phyloP scores from a whole-genome alignment of 2,113 vertebrate species.

The Cricetomys ansorgei region DNA sequence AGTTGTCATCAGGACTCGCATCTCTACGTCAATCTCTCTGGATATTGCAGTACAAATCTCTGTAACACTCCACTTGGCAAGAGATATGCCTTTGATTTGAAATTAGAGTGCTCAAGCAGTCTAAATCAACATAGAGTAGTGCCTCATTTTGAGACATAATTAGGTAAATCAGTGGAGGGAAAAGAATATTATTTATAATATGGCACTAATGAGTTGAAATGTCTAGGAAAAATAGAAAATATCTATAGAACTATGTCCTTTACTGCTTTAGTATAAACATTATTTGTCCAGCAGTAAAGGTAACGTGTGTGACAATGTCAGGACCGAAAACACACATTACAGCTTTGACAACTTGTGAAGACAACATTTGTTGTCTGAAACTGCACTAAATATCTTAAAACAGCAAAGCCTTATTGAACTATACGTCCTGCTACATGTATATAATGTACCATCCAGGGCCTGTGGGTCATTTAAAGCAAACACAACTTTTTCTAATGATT shows the following conservation, averaged over 20 bases:
- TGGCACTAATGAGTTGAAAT: neutral
- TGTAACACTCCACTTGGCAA: neutral
- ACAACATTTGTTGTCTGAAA: neutral
- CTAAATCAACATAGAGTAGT: neutral
- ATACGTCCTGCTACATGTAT: neutral
- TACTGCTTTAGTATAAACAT: neutral
- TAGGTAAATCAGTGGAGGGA: neutral
- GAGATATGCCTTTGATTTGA: neutral
- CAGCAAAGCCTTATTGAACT: neutral
- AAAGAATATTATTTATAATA: slow-evolving; percentile 4
- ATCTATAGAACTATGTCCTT: neutral
- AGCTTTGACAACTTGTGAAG: slow-evolving; percentile 9
- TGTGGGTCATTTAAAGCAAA: slow-evolving; percentile 36
- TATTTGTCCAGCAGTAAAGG: neutral
- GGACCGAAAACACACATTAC: neutral
- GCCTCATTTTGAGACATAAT: slow-evolving; percentile 31
- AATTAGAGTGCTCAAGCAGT: neutral
- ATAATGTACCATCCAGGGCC: slow-evolving; percentile 4
- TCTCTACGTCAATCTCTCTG: slow-evolving; percentile 28
- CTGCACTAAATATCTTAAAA: neutral
- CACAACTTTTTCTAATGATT: slow-evolving; percentile 41
- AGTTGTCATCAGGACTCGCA: slow-evolving; percentile 3
- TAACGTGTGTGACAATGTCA: neutral
- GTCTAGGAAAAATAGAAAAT: neutral
- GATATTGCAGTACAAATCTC: slow-evolving; percentile 57